Evolutionary conservation across 2,113 vertebrate species (phyloP).

Genomic region (Hippocampus barbouri): DNA sequence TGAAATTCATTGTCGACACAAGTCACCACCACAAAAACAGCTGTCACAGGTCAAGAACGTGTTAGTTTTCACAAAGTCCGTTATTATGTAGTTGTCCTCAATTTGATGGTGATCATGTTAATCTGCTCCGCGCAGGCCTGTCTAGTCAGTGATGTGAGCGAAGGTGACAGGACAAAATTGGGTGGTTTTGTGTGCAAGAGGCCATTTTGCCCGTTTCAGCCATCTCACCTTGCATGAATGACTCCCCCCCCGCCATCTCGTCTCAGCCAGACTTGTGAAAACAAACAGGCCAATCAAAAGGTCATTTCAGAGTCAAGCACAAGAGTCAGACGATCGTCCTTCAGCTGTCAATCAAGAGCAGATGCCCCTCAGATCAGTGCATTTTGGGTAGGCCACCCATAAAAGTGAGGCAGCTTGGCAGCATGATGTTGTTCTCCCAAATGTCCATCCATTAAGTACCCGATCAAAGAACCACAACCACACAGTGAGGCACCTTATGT

Average conservation of each 20-base stretch:
- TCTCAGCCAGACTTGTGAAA: slow-evolving; percentile 60
- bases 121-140: slow-evolving; percentile 4
- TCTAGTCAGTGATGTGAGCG: slow-evolving; percentile 10
- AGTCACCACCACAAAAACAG: neutral
- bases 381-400: slow-evolving; percentile 35
- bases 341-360: slow-evolving; percentile 61
- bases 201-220: slow-evolving; percentile 13
- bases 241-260: slow-evolving; percentile 13
- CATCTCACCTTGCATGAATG: slow-evolving; percentile 16
- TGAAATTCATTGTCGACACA: neutral
- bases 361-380: neutral
- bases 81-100: slow-evolving; percentile 3
- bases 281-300: slow-evolving; percentile 69
- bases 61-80: neutral
- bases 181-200: neutral
- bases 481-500: neutral
- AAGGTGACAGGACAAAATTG: slow-evolving; percentile 13
- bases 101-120: slow-evolving; percentile 7
- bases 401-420: slow-evolving; percentile 15
- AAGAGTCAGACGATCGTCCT: slow-evolving; percentile 40
- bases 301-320: slow-evolving; percentile 49
- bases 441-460: neutral
- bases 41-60: neutral
- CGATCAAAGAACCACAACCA: neutral
- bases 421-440: neutral